Evolutionary conservation across 23 tunicate genomes (phyloP).

Genomic region (Trididemnum clinides): DNA sequence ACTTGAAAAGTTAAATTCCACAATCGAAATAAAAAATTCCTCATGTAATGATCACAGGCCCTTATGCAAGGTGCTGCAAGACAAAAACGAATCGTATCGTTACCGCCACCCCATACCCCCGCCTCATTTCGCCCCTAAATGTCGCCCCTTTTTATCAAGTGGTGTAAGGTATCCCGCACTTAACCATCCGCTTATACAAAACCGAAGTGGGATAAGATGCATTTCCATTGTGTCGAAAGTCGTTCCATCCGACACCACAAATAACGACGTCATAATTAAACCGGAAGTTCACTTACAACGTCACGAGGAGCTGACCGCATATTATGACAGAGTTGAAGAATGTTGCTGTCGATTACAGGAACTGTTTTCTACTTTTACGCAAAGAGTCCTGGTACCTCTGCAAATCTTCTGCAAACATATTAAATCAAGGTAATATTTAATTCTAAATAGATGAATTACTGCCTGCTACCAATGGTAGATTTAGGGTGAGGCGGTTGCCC

Average conservation of each 20-base stretch:
- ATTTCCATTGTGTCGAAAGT: not conserved
- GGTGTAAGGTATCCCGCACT: constrained; percentile 42
- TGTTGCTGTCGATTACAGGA: constrained; percentile 37
- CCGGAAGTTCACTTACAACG: not conserved
- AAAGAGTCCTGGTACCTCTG: constrained; percentile 62
- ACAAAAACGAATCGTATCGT: too few relatives aligned
- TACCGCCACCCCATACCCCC: too few relatives aligned
- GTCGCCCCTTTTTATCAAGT: constrained; percentile 4
- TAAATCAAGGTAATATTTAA: not conserved
- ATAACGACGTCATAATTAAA: not conserved
- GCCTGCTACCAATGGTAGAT: too few relatives aligned
- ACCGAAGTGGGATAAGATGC: not conserved
- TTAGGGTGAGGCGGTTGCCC: too few relatives aligned
- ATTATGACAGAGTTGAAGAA: constrained; percentile 51
- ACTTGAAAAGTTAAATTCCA: too few relatives aligned
- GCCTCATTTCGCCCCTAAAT: too few relatives aligned
- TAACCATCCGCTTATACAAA: constrained; percentile 8
- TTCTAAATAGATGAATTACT: too few relatives aligned
- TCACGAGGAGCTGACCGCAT: constrained; percentile 45
- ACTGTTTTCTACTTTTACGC: constrained; percentile 60
- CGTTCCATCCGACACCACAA: not conserved
- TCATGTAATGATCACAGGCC: too few relatives aligned
- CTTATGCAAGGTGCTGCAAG: too few relatives aligned
- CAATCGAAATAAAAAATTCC: too few relatives aligned
- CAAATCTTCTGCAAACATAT: constrained; percentile 78